Base-by-base conservation (phyloP, 1,140 invertebrate species). In the Trichonephila clavata region DNA sequence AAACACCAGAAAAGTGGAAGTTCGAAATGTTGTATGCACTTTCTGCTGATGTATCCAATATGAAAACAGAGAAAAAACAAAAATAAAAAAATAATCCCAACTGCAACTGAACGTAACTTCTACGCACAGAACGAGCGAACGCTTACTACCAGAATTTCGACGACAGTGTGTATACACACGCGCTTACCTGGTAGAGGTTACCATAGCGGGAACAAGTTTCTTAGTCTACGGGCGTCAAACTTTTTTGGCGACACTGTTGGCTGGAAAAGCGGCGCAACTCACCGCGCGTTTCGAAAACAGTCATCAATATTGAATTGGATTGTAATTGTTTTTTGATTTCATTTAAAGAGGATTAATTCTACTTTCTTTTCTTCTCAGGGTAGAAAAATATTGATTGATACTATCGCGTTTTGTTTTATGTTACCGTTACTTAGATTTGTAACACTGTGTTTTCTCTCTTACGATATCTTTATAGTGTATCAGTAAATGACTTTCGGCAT, bases 151-250 rank as follows among this genome's bases (percentile, higher is more conserved):
- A 68, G 65, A 68, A 68, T 68, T 24, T 77, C 71, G 27, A 32
- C 50, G 50, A 84, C 83, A 59, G 57, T 84, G 57, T 84, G 83
- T 80, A 20, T 83, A 83, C 83, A 84, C 83, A 84, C 83, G 50
- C 83, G 83, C n/a, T 84, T 84, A 84, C 83, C 83, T 84, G 83
- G 20, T 59, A n/a, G 57, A 27, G 83, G 83, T 84, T 84, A 50
- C 83, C 27, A n/a, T 84, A 50, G 50, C 13, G 57, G 83, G 57
- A 84, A 84, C 43, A 84, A 57, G n/a, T 84, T 77, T 32, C 50
- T 50, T 50, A 50, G 61, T 63, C 61, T 63, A 63, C 61, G 61
- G 61, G 21, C 27, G 43, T 59, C 83, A 16, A 59, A 84, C 43
- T 27, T 84, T 84, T 59, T 84, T 84, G 83, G 83, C 83, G 83